Conservation (phyloP, 1,140 invertebrate genomes). For the Cherax destructor region DNA sequence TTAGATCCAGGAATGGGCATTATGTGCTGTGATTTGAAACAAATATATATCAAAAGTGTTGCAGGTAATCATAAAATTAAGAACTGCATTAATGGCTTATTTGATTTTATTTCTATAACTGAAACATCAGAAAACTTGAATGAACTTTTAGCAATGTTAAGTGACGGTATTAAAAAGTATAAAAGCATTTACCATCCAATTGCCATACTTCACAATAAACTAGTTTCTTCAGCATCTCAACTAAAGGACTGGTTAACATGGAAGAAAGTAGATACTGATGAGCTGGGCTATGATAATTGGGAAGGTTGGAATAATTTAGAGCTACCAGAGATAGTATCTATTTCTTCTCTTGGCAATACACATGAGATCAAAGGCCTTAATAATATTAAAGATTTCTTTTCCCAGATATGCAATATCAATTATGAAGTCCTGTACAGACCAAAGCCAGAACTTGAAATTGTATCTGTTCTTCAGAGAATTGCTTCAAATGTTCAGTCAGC, state of each 20-base stretch:
- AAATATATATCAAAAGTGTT: not conserved
- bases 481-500: not conserved
- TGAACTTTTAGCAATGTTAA: not conserved
- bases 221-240: not conserved
- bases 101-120: not conserved
- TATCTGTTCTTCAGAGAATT: constrained; percentile 29
- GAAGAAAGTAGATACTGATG: not conserved
- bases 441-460: constrained; percentile 31
- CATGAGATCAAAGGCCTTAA: not conserved
- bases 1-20: not conserved
- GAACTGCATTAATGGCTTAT: not conserved
- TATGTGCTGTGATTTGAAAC: not conserved
- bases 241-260: constrained; percentile 8
- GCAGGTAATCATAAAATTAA: not conserved
- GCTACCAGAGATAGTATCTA: not conserved
- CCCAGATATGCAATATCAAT: not conserved
- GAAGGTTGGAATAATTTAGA: not conserved
- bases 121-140: not conserved
- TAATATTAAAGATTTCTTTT: constrained; percentile 7
- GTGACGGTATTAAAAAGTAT: constrained; percentile 3
- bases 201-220: constrained; percentile 2
- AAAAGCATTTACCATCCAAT: constrained; percentile 5
- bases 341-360: not conserved
- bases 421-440: constrained; percentile 28
- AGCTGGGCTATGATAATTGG: constrained; percentile 9